phyloP scores from a whole-genome alignment of 2,888 invertebrate genomes.

The Eueremaeus valkanovi region DNA sequence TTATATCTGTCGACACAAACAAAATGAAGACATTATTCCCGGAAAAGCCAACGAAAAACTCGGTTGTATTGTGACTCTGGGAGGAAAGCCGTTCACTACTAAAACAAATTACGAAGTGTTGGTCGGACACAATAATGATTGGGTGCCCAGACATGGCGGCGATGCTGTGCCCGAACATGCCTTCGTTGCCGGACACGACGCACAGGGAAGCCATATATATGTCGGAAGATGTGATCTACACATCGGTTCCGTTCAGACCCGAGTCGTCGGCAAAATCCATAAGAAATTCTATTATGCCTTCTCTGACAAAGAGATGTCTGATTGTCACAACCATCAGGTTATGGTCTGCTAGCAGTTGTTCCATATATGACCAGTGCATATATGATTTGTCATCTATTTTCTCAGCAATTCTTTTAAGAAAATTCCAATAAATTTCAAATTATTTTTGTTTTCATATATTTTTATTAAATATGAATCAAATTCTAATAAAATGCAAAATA shows the following conservation, averaged over 20 bases:
- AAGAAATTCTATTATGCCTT: constrained; percentile 17
- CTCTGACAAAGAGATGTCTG: not conserved
- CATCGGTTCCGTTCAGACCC: no score
- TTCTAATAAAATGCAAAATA: no score
- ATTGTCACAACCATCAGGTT: constrained; percentile 4
- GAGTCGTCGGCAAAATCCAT: not conserved
- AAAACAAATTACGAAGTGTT: constrained; percentile 15
- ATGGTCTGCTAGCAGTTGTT: no score
- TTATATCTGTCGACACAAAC: not conserved
- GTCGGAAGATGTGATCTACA: not conserved
- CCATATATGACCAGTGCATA: no score
- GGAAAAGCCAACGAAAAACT: constrained; percentile 11
- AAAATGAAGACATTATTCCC: not conserved
- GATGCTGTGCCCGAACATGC: constrained; percentile 5
- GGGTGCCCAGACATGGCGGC: constrained; percentile 15
- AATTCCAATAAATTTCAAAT: no score
- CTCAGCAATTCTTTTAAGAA: no score
- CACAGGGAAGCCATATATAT: not conserved
- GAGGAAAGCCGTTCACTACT: constrained; percentile 9
- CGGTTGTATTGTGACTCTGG: not conserved
- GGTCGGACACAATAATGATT: not conserved
- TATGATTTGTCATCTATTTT: no score
- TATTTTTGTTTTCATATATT: no score
- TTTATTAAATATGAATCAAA: no score
- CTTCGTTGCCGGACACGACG: not conserved